These are phyloP conservation scores for Clinocottus analis DNA, from an alignment of 2,113 vertebrate species.

Conservation along the genomic window DNA sequence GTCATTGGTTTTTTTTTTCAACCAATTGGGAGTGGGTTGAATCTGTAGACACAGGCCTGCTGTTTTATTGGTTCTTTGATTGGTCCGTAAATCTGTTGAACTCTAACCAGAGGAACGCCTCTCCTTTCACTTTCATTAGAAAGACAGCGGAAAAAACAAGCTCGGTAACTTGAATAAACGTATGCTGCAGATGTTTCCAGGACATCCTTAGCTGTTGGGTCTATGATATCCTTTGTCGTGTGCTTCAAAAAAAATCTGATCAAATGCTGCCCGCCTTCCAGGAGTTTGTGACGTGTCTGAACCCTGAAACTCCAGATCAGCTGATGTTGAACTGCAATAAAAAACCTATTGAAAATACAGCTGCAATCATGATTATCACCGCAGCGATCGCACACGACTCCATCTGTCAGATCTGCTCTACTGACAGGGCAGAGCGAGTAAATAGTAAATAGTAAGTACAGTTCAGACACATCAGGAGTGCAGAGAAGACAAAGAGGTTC, in stretches of 20 bases:
- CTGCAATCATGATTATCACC: too few species aligned
- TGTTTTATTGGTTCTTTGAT: conserved; percentile 1
- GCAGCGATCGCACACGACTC: too few species aligned
- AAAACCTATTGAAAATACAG: too few species aligned
- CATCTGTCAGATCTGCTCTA: too few species aligned
- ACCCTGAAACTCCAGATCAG: too few species aligned
- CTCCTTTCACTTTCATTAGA: background rate
- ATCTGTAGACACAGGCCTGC: background rate
- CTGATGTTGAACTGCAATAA: too few species aligned
- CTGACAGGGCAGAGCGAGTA: too few species aligned
- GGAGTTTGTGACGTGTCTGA: too few species aligned
- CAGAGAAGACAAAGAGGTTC: background rate
- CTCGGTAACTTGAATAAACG: background rate
- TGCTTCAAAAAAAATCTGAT: background rate
- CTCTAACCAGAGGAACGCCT: conserved; percentile 5
- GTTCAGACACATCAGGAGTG: background rate
- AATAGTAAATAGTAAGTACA: background rate
- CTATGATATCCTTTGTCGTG: background rate
- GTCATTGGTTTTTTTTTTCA: too few species aligned
- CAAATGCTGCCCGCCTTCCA: background rate
- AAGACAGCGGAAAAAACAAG: background rate
- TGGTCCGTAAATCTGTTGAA: background rate
- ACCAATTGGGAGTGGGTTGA: background rate
- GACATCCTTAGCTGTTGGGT: background rate
- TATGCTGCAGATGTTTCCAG: background rate